phyloP scores from a whole-genome alignment of 2,113 vertebrate genomes.

The Triplophysa siluroides region DNA sequence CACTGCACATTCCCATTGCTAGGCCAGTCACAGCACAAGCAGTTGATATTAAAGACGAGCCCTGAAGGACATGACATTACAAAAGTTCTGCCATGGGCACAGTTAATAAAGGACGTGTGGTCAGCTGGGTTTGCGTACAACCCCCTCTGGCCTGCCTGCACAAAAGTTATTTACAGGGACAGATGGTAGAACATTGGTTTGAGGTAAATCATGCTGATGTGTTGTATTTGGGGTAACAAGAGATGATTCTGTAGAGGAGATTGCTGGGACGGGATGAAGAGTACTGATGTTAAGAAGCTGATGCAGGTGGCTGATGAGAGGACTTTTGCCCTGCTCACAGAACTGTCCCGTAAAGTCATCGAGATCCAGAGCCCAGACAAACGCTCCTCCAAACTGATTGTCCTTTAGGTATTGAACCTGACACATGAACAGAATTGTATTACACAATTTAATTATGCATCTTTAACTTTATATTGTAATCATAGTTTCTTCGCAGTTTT shows the following conservation, averaged over 20 bases:
- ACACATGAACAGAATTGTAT: background rate
- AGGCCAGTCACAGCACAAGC: conserved; percentile 66
- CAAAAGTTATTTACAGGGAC: conserved; percentile 57
- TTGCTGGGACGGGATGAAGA: background rate
- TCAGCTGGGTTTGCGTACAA: conserved; percentile 60
- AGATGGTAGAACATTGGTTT: background rate
- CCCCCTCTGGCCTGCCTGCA: conserved; percentile 44
- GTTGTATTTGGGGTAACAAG: conserved; percentile 19
- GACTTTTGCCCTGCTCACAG: conserved; percentile 74
- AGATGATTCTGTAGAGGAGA: background rate
- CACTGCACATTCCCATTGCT: too few relatives aligned
- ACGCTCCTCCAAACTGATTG: conserved; percentile 75
- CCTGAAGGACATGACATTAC: conserved; percentile 48
- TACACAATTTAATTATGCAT: too few relatives aligned
- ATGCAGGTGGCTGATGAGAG: conserved; percentile 71
- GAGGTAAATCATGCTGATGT: background rate
- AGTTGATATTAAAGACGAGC: conserved; percentile 59
- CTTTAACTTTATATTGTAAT: too few relatives aligned
- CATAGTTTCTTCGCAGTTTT: too few relatives aligned
- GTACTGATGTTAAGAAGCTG: conserved; percentile 64
- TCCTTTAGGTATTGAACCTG: conserved; percentile 75
- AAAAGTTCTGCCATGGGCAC: conserved; percentile 52
- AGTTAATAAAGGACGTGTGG: conserved; percentile 58
- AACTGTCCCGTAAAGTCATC: conserved; percentile 79
- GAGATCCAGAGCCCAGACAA: conserved; percentile 78